Conservation (phyloP, 2,797 vertebrate genomes). For the Uromys caudimaculatus region DNA sequence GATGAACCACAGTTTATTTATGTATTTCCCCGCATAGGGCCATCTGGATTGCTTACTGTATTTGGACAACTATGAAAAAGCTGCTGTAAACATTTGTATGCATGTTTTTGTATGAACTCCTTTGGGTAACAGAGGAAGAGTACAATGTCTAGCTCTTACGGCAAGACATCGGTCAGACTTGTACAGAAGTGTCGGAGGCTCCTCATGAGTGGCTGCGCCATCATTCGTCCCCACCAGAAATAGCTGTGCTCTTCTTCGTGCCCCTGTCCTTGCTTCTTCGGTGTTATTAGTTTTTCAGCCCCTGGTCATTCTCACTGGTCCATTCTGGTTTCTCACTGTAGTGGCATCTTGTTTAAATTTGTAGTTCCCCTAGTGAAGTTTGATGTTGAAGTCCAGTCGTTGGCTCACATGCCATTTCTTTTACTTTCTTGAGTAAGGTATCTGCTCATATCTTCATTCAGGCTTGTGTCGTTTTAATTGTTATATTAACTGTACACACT, state of each 20-base stretch:
- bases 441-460: neutral
- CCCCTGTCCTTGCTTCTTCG: neutral
- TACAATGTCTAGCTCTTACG: neutral
- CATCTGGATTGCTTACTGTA: constrained; percentile 43
- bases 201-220: neutral
- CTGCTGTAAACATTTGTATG: neutral
- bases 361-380: neutral
- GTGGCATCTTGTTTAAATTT: neutral
- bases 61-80: constrained; percentile 13
- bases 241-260: neutral
- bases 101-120: constrained; percentile 18
- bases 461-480: constrained; percentile 6
- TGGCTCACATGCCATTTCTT: neutral
- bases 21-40: neutral
- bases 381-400: neutral
- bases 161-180: neutral
- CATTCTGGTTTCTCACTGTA: neutral
- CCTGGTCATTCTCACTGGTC: neutral
- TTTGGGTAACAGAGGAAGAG: neutral
- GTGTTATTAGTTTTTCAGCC: neutral
- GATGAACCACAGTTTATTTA: constrained; percentile 22
- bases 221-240: neutral
- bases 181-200: neutral
- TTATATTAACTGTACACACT: neutral
- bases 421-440: neutral